phyloP scores from a whole-genome alignment of 2,113 vertebrate genomes.

The Mobula hypostoma region DNA sequence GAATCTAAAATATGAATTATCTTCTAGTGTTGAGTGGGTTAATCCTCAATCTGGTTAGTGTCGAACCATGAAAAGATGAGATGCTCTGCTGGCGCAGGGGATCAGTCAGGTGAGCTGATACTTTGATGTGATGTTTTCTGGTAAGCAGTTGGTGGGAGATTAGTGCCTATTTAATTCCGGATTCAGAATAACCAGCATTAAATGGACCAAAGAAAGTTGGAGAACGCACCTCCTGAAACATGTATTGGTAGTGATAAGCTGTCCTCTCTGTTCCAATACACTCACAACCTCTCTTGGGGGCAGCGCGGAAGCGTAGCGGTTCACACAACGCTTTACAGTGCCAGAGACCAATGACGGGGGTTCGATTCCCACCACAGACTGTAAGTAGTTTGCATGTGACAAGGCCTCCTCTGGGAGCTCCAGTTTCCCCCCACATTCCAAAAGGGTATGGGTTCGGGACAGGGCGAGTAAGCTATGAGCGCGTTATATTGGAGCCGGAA shows the following conservation, averaged over 20 bases:
- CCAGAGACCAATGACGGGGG: too few relatives aligned
- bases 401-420: too few relatives aligned
- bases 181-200: neutral
- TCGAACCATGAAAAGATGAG: neutral
- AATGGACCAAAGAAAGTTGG: neutral
- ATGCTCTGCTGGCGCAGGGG: neutral
- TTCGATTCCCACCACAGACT: too few relatives aligned
- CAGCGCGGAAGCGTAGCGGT: too few relatives aligned
- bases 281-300: neutral
- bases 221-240: neutral
- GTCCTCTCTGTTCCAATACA: neutral
- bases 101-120: neutral
- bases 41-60: too few relatives aligned
- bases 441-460: too few relatives aligned
- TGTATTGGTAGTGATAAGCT: neutral
- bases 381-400: too few relatives aligned
- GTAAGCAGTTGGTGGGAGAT: neutral
- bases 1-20: neutral
- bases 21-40: too few relatives aligned
- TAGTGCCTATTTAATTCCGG: neutral
- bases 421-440: too few relatives aligned
- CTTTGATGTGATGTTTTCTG: neutral
- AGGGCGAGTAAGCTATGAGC: too few relatives aligned
- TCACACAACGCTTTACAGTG: too few relatives aligned
- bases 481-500: too few relatives aligned